phyloP scores from a whole-genome alignment of 2,888 invertebrate species.

The Oscheius sp. region DNA sequence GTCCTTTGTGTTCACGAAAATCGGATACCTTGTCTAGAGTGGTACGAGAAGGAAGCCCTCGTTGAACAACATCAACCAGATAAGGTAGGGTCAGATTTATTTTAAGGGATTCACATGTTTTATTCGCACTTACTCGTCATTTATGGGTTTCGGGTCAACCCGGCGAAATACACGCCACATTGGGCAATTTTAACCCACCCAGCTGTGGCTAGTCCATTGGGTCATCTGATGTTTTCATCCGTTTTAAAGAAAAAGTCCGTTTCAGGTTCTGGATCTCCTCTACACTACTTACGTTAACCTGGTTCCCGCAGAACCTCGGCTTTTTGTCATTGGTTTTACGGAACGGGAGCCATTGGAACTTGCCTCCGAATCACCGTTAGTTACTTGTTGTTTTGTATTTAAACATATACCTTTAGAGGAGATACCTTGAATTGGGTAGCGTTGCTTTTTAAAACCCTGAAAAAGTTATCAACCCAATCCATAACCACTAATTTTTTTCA shows the following conservation, averaged over 20 bases:
- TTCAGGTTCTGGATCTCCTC: conserved; percentile 41
- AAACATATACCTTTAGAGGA: neutral
- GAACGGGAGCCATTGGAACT: conserved; percentile 46
- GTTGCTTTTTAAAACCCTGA: neutral
- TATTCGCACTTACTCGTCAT: neutral
- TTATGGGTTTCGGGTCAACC: conserved; percentile 1
- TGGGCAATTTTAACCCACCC: neutral
- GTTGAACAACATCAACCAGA: conserved; percentile 39
- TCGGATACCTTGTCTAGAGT: conserved; percentile 46
- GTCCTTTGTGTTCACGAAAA: conserved; percentile 55
- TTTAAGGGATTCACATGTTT: neutral
- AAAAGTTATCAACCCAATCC: neutral
- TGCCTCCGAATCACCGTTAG: conserved; percentile 15
- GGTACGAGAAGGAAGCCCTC: conserved; percentile 42
- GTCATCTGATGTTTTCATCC: neutral
- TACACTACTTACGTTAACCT: conserved; percentile 43
- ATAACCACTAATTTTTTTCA: neutral
- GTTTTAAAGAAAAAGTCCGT: neutral
- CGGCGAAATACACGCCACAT: neutral
- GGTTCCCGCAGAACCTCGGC: conserved; percentile 41
- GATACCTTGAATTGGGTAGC: no score
- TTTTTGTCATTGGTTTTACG: conserved; percentile 45
- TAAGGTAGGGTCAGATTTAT: conserved; percentile 33
- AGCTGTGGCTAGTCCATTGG: neutral
- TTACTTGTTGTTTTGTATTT: neutral